phyloP scores from a whole-genome alignment of 2,888 invertebrate genomes.

The Cephus pulcher region DNA sequence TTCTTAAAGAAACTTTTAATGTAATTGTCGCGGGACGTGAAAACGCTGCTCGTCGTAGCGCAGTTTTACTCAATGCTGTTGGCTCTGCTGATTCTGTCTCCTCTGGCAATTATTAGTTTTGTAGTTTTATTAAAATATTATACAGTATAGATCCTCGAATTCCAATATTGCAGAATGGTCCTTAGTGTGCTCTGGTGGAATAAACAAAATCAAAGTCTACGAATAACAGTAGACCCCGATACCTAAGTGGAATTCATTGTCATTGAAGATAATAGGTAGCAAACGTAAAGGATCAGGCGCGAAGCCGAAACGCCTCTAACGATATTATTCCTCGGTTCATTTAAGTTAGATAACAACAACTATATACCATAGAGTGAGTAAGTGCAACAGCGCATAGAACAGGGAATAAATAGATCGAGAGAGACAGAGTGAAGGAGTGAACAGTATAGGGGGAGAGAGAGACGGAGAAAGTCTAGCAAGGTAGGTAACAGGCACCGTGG shows the following conservation, averaged over 20 bases:
- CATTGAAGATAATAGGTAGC: background rate
- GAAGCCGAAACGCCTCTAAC: constrained; percentile 52
- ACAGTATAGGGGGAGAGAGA: too few species aligned
- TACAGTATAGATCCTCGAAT: background rate
- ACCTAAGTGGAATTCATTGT: background rate
- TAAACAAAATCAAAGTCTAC: background rate
- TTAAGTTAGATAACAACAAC: constrained; percentile 64
- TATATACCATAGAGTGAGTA: constrained; percentile 10
- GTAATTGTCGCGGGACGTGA: constrained; percentile 53
- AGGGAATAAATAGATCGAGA: background rate
- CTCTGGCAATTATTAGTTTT: background rate
- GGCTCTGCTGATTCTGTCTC: background rate
- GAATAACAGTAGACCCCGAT: background rate
- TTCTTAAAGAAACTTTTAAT: constrained; percentile 54
- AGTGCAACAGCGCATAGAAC: background rate
- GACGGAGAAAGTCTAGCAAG: constrained; percentile 4
- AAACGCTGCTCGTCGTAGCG: constrained; percentile 42
- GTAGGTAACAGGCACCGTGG: constrained; percentile 39
- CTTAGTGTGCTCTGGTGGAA: background rate
- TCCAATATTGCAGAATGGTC: background rate
- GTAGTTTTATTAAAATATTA: background rate
- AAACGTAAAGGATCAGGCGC: constrained; percentile 20
- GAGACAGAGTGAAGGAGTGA: background rate
- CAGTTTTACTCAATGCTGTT: background rate
- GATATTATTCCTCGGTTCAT: constrained; percentile 63